Base-by-base conservation (phyloP, 1,140 invertebrate genomes). In the Penaeus chinensis region DNA sequence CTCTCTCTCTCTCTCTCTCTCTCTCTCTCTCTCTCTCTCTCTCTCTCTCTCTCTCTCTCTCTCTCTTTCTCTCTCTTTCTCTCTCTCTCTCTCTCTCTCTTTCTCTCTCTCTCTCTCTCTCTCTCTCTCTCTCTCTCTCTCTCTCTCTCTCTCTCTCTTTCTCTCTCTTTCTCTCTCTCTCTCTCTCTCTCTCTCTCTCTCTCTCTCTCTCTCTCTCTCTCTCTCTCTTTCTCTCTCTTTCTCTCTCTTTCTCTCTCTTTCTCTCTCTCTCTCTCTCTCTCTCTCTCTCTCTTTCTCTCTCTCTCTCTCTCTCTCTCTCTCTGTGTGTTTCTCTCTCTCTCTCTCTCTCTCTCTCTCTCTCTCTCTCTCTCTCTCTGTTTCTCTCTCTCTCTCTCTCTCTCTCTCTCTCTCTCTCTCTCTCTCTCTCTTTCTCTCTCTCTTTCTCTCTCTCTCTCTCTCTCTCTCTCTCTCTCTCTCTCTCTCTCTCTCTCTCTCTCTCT, bases 261-360 rank as follows among this genome's bases (percentile, higher is more conserved):
- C 69, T 74, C 69, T 74, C 69, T 74, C 69, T 74, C n/a, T 74
- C 69, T 74, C 69, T 74, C 22, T 74, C 69, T 74, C 69, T 74
- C 69, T 74, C 69, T 74, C 69, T 74, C 69, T 11, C 18, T 37
- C n/a, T 74, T n/a, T 74, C 37, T 74, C 13, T 32, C 19, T 24
- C 18, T 37, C 22, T 71, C 69, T 71, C 37, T 71, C 24, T 27
- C 3, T 24, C 18, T n/a, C 20, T 71, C 2, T n/a, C 18, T 16
- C 22, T 16, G 32, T 32, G 32, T 32, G 32, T 2, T 2, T 5
- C 47, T 10, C 22, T 19, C 3, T 7, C 37, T 19, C n/a, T 74
- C n/a, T 74, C 69, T 24, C n/a, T 74, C 69, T 74, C 69, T 74
- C 69, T 74, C 69, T 74, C n/a, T 74, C 69, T 74, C 69, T 74